Conservation (phyloP, 2,113 vertebrate genomes). For the Atractosteus spatula region DNA sequence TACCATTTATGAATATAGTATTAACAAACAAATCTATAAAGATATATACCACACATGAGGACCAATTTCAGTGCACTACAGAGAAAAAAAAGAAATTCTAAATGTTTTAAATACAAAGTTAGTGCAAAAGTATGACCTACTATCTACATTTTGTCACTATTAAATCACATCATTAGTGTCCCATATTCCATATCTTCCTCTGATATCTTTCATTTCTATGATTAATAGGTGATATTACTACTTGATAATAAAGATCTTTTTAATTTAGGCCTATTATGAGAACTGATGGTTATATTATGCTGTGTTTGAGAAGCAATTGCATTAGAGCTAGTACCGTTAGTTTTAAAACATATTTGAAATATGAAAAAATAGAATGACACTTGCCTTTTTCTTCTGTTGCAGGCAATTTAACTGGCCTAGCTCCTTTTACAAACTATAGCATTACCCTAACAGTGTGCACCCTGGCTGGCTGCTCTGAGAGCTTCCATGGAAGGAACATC, state of each 20-base stretch:
- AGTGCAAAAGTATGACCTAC: conserved; percentile 24
- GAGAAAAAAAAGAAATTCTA: not conserved
- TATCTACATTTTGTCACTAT: conserved; percentile 28
- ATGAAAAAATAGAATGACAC: conserved; percentile 37
- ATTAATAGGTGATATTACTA: conserved; percentile 37
- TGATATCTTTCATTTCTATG: conserved; percentile 31
- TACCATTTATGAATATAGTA: not conserved
- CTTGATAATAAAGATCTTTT: conserved; percentile 46
- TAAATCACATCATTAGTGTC: conserved; percentile 43
- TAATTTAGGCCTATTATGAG: conserved; percentile 42
- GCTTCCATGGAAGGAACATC: conserved; percentile 71
- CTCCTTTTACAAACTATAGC: conserved; percentile 76
- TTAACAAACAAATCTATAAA: not conserved
- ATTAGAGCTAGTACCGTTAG: conserved; percentile 26
- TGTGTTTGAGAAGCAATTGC: conserved; percentile 43
- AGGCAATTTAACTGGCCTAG: conserved; percentile 82
- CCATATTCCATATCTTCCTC: conserved; percentile 19
- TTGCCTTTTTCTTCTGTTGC: conserved; percentile 40
- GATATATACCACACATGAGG: too few relatives aligned
- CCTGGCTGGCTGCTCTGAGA: conserved; percentile 80
- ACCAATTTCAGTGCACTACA: too few relatives aligned
- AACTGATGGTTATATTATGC: conserved; percentile 48
- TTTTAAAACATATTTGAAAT: conserved; percentile 32
- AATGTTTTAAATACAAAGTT: not conserved
- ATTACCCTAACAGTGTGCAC: conserved; percentile 84